These are phyloP conservation scores for Batillaria attramentaria DNA, from an alignment of 1,140 invertebrate species.

Conservation along the genomic window DNA sequence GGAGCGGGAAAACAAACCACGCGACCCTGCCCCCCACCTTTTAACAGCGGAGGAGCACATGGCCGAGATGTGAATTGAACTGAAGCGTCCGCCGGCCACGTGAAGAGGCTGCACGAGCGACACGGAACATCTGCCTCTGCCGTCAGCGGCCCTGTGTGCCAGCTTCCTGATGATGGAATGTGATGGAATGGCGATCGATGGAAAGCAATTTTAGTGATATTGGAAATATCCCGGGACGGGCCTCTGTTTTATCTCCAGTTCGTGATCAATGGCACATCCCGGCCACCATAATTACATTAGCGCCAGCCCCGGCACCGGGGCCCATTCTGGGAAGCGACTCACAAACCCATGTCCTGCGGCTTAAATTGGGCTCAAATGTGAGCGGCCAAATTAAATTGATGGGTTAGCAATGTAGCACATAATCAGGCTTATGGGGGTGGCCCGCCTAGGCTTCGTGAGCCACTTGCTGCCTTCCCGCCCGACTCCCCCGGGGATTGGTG, in stretches of 20 bases:
- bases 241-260: slow-evolving; percentile 21
- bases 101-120: too few relatives aligned
- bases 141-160: neutral
- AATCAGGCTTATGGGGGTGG: slow-evolving; percentile 21
- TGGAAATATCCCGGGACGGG: neutral
- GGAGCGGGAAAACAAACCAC: too few relatives aligned
- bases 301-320: neutral
- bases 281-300: slow-evolving; percentile 22
- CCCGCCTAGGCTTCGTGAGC: neutral
- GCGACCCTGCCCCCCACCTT: too few relatives aligned
- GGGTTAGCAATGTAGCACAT: slow-evolving; percentile 27
- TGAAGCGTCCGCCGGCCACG: too few relatives aligned
- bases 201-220: slow-evolving; percentile 23
- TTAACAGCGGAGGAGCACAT: too few relatives aligned
- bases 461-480: neutral
- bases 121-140: neutral
- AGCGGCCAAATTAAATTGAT: slow-evolving; percentile 28
- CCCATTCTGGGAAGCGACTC: neutral
- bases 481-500: neutral
- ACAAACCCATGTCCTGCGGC: slow-evolving; percentile 21
- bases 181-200: slow-evolving; percentile 24
- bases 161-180: slow-evolving; percentile 11
- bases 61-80: too few relatives aligned
- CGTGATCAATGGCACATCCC: slow-evolving; percentile 19
- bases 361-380: slow-evolving; percentile 21